These are phyloP conservation scores for Psilanteris sp. DNA, from an alignment of 1,140 invertebrate species.

Conservation along the genomic window DNA sequence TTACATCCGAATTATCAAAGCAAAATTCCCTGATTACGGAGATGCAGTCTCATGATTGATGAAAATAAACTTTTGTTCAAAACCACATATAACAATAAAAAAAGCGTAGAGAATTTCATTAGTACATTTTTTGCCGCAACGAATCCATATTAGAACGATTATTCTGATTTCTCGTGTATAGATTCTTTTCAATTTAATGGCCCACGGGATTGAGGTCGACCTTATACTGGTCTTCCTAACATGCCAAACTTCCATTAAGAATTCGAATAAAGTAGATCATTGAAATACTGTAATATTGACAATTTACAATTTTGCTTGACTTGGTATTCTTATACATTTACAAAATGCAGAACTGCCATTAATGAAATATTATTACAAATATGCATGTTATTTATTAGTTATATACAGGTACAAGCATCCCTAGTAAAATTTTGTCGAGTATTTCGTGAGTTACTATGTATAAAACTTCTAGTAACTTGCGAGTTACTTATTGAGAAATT, in stretches of 20 bases:
- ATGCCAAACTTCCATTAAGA: conserved; percentile 68
- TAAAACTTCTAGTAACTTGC: no score
- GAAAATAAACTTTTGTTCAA: no score
- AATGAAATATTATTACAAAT: conserved; percentile 36
- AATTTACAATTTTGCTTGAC: conserved; percentile 60
- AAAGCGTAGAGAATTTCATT: conserved; percentile 59
- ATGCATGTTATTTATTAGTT: conserved; percentile 12
- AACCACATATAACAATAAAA: no score
- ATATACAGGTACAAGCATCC: no score
- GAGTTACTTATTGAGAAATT: no score
- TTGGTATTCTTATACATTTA: conserved; percentile 55
- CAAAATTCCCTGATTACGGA: no score
- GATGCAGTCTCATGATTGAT: no score
- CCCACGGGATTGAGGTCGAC: conserved; percentile 65
- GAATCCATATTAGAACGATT: conserved; percentile 60
- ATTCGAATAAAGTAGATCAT: conserved; percentile 66
- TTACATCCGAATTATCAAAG: no score
- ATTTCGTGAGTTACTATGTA: no score
- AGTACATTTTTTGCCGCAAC: conserved; percentile 48
- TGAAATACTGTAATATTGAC: conserved; percentile 60
- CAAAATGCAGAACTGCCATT: no score
- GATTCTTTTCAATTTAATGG: conserved; percentile 63
- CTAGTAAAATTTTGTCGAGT: no score
- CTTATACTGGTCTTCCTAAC: conserved; percentile 57
- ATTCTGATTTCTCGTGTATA: conserved; percentile 59